Evolutionary conservation across 2,797 vertebrate species (phyloP), one percentile per base, ranked within the genome.

Genomic region (Sebastolobus alascanus): DNA sequence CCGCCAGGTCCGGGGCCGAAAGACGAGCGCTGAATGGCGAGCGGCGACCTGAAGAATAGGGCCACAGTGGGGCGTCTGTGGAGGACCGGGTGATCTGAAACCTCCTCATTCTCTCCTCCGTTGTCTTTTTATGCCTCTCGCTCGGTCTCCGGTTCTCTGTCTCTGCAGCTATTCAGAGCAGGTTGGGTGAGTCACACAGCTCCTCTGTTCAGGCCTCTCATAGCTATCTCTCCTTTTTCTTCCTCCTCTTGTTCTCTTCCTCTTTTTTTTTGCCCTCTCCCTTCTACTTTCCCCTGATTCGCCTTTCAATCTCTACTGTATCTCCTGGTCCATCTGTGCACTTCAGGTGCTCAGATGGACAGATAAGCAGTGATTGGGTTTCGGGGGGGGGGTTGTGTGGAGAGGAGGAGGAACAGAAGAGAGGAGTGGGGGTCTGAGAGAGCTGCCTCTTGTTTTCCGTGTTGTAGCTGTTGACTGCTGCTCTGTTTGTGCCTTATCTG

Each of bases 401-500:
- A 67, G 33, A 70, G 72, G 74, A 73, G 77, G 73, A 58, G 52
- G 59, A 64, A 11, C 31, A 50, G 60, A 75, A 37, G 64, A 72
- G 75, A 68, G 33, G 68, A 77, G 70, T 60, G 68, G 68, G 67
- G 63, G 71, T 81, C 75, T 78, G 75, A 59, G 61, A 78, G 81
- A 84, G 66, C 70, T 64, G 78, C 65, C 69, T 85, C 71, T 78
- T 84, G 69, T 86, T 87, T 76, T 91, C 66, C 3, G 2, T 79
- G 82, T 86, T 84, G 83, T 85, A 71, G 77, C 38, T 87, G 65
- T 78, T 83, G 78, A 84, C 84, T 86, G 80, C 75, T 27, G 67
- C 75, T 85, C 64, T 89, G 84, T 89, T 81, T 85, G 71, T 68
- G 59, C 60, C 89, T 92, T 94, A 93, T 93, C 93, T 93, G 84